These are phyloP conservation scores for Eupithecia exiguata DNA, from an alignment of 2,888 invertebrate genomes.

Conservation along the genomic window DNA sequence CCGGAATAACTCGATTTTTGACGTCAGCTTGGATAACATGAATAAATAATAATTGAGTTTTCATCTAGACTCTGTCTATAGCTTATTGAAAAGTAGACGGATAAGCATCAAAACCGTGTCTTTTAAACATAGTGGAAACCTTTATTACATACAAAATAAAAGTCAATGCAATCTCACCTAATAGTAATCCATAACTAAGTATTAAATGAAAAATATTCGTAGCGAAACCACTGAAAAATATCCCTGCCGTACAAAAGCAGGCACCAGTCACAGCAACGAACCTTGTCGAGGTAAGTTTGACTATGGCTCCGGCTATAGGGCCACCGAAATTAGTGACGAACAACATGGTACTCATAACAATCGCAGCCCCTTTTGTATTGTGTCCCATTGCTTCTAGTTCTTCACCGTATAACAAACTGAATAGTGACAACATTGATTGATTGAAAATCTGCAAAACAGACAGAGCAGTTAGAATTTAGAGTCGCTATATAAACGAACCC, in stretches of 20 bases:
- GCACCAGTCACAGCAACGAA: constrained; percentile 74
- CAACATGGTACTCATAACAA: constrained; percentile 87
- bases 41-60: not conserved
- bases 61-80: not conserved
- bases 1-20: too few relatives aligned
- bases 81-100: not conserved
- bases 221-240: constrained; percentile 76
- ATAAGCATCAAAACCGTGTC: not conserved
- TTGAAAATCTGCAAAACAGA: constrained; percentile 85
- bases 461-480: constrained; percentile 14
- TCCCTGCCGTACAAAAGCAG: constrained; percentile 68
- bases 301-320: constrained; percentile 87
- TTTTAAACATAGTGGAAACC: not conserved
- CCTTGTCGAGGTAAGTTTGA: constrained; percentile 78
- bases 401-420: constrained; percentile 87
- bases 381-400: constrained; percentile 85
- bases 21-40: too few relatives aligned
- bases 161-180: constrained; percentile 65
- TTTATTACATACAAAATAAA: not conserved
- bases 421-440: constrained; percentile 88
- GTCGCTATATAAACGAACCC: too few relatives aligned
- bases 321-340: constrained; percentile 87
- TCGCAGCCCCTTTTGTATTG: constrained; percentile 86
- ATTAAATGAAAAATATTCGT: constrained; percentile 74
- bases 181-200: constrained; percentile 74